Base-by-base conservation (phyloP, 2,113 vertebrate species). In the Ursus arctos region DNA sequence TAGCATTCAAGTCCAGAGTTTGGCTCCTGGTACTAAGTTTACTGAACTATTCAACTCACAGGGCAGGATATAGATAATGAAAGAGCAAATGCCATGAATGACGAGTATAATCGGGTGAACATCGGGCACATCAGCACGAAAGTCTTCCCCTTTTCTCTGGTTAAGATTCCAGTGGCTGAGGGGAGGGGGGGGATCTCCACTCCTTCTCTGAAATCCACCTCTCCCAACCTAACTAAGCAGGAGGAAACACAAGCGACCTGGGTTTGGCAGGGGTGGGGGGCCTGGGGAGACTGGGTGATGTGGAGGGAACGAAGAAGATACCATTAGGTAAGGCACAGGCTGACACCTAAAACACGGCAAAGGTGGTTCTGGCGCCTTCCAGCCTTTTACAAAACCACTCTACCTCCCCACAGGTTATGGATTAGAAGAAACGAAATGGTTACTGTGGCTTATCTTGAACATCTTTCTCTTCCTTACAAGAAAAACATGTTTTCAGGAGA, bases 81-180 rank as follows among this genome's bases (percentile, higher is more conserved):
- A 94, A 91, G 31, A 93, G 28, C 36, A 71, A 71, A 40, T 83
- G n/a, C n/a, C 49, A 82, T 57, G 43, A 93, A 79, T 11, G n/a
- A 96, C 31, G 28, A 69, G n/a, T 74, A 79, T 40, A 67, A 79
- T 65, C 63, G 82, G 43, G 36, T 16, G 22, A 83, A 69, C 14
- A 65, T 15, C 11, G 55, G 77, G 15, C 47, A 79, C 72, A 69
- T 61, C 19, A 57, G 31, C 33, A 83, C 63, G 59, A 72, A 93
- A 43, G 74, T 72, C 87, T 93, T 88, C 26, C 67, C 80, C 76
- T 61, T 91, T 91, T 97, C 61, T 84, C 90, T 93, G 40, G 53
- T 80, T 85, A 76, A 77, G 51, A 67, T 24, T 24, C 83, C 77
- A 82, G 86, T 53, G 40, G 24, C 87, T 89, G 43, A 55, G 15